Conservation (phyloP, 2,113 vertebrate genomes). For the Notiomystis cincta region DNA sequence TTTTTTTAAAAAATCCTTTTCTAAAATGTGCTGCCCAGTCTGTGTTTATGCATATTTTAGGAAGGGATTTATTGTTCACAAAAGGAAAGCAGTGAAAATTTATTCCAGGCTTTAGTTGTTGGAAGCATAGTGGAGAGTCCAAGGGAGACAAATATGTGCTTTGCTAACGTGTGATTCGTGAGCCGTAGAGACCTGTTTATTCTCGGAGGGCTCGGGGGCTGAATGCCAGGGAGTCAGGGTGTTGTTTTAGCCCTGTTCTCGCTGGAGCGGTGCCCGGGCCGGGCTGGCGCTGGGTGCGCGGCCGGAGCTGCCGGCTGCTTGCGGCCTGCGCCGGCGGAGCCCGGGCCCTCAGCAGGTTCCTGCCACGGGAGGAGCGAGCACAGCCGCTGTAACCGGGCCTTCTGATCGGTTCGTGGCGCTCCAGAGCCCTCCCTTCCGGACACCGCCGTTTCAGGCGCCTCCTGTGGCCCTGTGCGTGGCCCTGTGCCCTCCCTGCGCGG, state of each 20-base stretch:
- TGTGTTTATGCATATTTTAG: background rate
- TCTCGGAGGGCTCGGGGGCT: background rate
- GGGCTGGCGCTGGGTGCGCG: too few relatives aligned
- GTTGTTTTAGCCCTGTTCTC: background rate
- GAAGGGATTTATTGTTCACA: background rate
- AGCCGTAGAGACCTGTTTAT: background rate
- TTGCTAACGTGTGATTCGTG: background rate
- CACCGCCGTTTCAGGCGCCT: background rate
- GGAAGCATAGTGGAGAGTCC: background rate
- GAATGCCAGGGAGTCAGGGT: background rate
- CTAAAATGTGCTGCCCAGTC: background rate
- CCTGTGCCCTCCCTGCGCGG: background rate
- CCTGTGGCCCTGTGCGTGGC: fast-evolving
- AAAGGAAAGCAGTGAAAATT: background rate
- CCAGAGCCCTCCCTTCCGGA: background rate
- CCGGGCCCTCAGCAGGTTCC: too few relatives aligned
- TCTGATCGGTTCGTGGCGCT: background rate
- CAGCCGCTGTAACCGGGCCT: too few relatives aligned
- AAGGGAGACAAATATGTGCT: background rate
- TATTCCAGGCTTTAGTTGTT: background rate
- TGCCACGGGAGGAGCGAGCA: too few relatives aligned
- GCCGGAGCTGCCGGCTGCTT: background rate
- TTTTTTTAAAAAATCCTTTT: background rate
- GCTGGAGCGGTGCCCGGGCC: background rate
- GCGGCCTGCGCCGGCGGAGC: too few relatives aligned